Evolutionary conservation across 2,888 invertebrate species (phyloP).

Genomic region (Lithophane leautieri): DNA sequence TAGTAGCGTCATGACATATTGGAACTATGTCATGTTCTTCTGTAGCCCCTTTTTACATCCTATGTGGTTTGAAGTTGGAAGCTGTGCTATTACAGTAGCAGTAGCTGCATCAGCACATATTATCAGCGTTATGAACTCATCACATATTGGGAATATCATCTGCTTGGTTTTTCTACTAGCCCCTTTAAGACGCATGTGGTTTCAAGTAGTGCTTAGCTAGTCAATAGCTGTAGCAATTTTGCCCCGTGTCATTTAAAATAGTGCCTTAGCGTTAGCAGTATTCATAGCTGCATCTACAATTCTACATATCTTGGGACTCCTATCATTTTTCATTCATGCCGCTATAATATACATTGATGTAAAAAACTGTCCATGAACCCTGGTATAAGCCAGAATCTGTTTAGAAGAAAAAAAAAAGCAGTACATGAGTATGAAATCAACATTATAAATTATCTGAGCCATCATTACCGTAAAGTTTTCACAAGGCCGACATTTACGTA

Average conservation of each 20-base stretch:
- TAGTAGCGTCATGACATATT: background rate
- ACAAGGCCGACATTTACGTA: slow-evolving; percentile 41
- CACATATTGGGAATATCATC: background rate
- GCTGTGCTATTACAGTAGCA: background rate
- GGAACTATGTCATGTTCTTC: background rate
- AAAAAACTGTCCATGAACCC: slow-evolving; percentile 18
- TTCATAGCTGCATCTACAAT: background rate
- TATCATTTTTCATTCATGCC: background rate
- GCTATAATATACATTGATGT: background rate
- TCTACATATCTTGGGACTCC: background rate
- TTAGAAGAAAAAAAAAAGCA: slow-evolving; percentile 4
- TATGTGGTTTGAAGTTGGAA: background rate
- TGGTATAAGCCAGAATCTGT: slow-evolving; percentile 13
- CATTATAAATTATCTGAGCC: slow-evolving; percentile 24
- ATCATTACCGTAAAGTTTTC: slow-evolving; percentile 30
- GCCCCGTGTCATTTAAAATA: background rate
- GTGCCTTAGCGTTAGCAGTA: background rate
- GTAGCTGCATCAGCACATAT: background rate
- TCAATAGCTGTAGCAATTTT: background rate
- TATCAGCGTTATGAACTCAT: background rate
- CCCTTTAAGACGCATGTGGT: background rate
- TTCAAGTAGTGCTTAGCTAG: background rate
- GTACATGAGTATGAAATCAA: slow-evolving; percentile 30
- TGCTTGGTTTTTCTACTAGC: background rate
- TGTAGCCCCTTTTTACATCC: background rate